Evolutionary conservation across 2,888 invertebrate species (phyloP).

Genomic region (Adelphocoris suturalis): DNA sequence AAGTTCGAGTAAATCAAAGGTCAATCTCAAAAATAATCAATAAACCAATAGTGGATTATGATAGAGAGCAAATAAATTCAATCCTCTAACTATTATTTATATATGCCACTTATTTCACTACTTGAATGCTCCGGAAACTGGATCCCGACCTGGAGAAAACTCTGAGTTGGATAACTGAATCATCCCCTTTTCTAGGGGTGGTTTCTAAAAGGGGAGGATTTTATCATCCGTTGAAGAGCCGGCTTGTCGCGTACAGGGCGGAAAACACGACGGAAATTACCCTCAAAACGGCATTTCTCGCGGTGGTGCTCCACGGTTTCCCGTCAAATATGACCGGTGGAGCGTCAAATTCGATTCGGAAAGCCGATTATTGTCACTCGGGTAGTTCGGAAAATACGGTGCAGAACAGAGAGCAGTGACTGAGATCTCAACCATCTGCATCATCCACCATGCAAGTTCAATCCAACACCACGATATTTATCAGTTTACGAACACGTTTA

Average conservation of each 20-base stretch:
- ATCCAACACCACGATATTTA: too few relatives aligned
- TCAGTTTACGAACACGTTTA: too few relatives aligned
- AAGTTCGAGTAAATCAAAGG: too few relatives aligned
- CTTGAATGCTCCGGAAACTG: background rate
- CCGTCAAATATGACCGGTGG: background rate
- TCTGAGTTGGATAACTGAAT: background rate
- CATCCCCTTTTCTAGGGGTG: background rate
- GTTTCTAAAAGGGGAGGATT: background rate
- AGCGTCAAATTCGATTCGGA: constrained; percentile 6
- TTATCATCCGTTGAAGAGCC: background rate
- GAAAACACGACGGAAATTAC: background rate
- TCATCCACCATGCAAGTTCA: too few relatives aligned
- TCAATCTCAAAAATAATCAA: too few relatives aligned
- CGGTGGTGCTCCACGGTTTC: background rate
- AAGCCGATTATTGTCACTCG: background rate
- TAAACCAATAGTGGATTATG: too few relatives aligned
- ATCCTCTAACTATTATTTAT: too few relatives aligned
- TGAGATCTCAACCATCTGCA: too few relatives aligned
- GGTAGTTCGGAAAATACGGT: background rate
- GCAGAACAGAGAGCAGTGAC: too few relatives aligned
- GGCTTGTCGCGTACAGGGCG: background rate
- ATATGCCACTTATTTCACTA: too few relatives aligned
- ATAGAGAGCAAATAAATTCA: too few relatives aligned
- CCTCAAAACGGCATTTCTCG: too few relatives aligned
- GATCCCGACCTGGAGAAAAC: background rate